Conservation (phyloP, 2,113 vertebrate species). For the Neodontobutis hainanensis region DNA sequence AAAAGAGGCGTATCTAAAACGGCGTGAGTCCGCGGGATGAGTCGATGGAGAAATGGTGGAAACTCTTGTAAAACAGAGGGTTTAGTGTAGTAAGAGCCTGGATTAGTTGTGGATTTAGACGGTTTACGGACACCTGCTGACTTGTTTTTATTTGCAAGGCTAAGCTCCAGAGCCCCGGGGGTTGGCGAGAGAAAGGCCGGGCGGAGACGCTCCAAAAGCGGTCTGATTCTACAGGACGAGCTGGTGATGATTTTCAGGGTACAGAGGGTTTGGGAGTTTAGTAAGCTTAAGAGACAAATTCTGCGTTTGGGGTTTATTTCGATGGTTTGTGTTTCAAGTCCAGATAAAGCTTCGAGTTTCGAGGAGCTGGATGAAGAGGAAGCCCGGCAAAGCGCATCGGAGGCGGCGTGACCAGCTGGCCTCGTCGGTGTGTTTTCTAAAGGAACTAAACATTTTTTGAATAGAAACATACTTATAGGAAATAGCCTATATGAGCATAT, state of each 20-base stretch:
- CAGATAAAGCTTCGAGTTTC: background rate
- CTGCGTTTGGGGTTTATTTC: background rate
- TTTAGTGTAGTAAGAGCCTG: background rate
- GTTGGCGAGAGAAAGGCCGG: background rate
- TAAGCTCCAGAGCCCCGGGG: conserved; percentile 3
- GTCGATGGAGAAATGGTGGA: background rate
- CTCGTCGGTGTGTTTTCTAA: background rate
- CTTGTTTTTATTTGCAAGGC: conserved; percentile 5
- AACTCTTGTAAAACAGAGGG: conserved; percentile 2
- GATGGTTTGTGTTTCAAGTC: background rate
- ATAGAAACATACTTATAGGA: background rate
- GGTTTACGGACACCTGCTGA: conserved; percentile 9
- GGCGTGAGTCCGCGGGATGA: conserved; percentile 3
- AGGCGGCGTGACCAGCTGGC: background rate
- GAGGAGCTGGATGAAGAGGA: background rate
- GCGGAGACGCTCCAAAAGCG: background rate
- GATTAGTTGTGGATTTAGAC: background rate
- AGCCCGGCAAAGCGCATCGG: background rate
- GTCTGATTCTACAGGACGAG: background rate
- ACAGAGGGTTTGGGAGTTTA: background rate
- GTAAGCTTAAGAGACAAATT: background rate
- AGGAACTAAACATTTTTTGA: background rate
- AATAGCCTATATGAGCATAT: background rate
- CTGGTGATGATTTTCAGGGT: background rate
- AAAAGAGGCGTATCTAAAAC: background rate